Percentiles rank a stretch among this genome's conserved stretches.
Evolutionary conservation across 2,113 vertebrate species (phyloP).

Genomic region (Melanostigma gelatinosum): DNA sequence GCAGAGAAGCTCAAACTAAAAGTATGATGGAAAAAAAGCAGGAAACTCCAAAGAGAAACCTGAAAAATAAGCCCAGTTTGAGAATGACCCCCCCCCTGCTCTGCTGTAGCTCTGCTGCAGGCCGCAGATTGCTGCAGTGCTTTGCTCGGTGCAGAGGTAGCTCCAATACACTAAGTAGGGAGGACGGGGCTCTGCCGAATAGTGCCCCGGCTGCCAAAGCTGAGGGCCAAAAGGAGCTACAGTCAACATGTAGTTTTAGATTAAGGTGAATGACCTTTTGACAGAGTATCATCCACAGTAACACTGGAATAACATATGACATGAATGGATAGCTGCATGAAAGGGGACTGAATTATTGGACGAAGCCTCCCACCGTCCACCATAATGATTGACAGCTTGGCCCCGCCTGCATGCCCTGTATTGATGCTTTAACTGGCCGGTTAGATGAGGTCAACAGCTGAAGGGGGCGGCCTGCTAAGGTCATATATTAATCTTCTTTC

Average conservation of each 20-base stretch:
- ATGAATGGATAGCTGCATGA: not conserved
- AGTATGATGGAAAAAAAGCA: not conserved
- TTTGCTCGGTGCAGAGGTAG: slow-evolving; percentile 42
- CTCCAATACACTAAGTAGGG: slow-evolving; percentile 50
- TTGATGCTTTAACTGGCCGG: slow-evolving; percentile 51
- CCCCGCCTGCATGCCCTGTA: slow-evolving; percentile 2
- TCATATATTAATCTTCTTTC: slow-evolving; percentile 40
- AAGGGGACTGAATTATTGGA: not conserved
- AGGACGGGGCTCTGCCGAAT: slow-evolving; percentile 52
- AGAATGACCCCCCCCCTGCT: not conserved
- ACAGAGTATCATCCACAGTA: no score
- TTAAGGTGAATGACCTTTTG: no score
- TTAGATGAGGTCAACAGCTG: slow-evolving; percentile 54
- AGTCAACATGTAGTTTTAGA: no score
- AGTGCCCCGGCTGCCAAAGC: slow-evolving; percentile 41
- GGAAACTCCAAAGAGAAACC: not conserved
- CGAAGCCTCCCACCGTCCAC: slow-evolving; percentile 7
- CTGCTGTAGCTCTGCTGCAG: slow-evolving; percentile 34
- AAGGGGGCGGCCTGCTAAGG: slow-evolving; percentile 30
- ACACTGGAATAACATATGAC: no score
- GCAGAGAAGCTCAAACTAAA: not conserved
- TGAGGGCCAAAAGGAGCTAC: slow-evolving; percentile 14
- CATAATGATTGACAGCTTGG: slow-evolving; percentile 28
- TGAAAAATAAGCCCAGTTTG: not conserved
- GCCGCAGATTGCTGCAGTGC: slow-evolving; percentile 61